phyloP scores from a whole-genome alignment of 2,888 invertebrate species.

The Polydrusus pterygomalis region DNA sequence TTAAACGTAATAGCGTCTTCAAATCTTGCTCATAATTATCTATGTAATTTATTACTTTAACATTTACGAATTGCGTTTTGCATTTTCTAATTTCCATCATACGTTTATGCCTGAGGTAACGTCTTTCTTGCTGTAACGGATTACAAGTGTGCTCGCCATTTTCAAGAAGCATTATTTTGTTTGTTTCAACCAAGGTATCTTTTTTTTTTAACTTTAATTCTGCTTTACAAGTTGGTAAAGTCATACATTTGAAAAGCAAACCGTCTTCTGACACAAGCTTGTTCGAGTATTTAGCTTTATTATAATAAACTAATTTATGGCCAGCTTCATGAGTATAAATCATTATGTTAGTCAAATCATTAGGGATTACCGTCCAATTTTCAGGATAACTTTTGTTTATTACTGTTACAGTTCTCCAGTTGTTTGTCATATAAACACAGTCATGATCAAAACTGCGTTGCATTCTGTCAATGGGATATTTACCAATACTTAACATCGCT shows the following conservation, averaged over 20 bases:
- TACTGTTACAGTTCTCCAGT: background rate
- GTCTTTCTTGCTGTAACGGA: background rate
- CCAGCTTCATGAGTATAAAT: background rate
- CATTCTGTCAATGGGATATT: background rate
- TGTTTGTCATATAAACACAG: background rate
- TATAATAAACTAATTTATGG: background rate
- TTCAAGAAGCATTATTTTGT: background rate
- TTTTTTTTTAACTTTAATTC: background rate
- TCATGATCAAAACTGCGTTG: background rate
- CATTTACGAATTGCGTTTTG: background rate
- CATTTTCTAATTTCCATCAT: background rate
- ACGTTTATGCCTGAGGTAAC: background rate
- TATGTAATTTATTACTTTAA: background rate
- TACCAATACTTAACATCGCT: background rate
- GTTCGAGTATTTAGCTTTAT: background rate
- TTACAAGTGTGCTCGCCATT: background rate
- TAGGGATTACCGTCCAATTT: background rate
- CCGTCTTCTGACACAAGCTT: background rate
- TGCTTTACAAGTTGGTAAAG: background rate
- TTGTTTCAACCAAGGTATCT: too few relatives aligned
- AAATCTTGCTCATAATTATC: background rate
- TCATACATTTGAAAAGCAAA: background rate
- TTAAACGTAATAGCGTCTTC: background rate
- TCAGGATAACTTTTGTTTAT: background rate
- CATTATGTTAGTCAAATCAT: background rate